Conservation (phyloP, 2,888 invertebrate species). For the Clitarchus hookeri region DNA sequence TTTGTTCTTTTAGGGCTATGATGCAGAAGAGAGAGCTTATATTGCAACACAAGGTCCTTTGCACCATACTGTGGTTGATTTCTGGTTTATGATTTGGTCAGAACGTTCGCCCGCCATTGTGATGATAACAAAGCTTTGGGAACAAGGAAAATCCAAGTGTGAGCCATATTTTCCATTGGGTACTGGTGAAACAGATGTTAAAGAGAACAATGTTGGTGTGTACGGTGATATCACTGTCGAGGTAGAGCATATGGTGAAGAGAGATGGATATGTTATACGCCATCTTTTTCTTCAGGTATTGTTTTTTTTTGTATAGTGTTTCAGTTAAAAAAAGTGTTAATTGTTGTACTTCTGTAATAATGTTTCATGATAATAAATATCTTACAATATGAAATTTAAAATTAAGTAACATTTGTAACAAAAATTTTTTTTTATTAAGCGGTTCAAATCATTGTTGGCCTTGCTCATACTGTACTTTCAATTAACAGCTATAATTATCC, state of each 20-base stretch:
- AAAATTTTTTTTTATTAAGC: no score
- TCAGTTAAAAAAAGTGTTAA: not conserved
- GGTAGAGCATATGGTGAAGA: conserved; percentile 55
- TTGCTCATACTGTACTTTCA: no score
- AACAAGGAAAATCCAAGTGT: conserved; percentile 83
- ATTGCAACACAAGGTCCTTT: conserved; percentile 94
- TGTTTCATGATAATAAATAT: no score
- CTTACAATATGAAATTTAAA: no score
- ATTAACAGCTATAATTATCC: no score
- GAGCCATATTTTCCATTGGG: conserved; percentile 79
- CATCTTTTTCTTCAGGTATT: conserved; percentile 60
- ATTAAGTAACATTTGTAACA: no score
- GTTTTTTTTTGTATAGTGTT: not conserved
- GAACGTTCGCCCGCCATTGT: conserved; percentile 68
- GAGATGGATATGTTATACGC: conserved; percentile 61
- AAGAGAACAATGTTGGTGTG: conserved; percentile 47
- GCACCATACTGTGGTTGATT: conserved; percentile 85
- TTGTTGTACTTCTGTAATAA: no score
- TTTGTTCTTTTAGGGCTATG: conserved; percentile 77
- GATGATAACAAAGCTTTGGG: conserved; percentile 89
- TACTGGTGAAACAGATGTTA: conserved; percentile 35
- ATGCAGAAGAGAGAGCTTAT: conserved; percentile 82
- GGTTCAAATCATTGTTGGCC: no score
- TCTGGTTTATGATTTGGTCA: conserved; percentile 84
- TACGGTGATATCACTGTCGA: conserved; percentile 59